Conservation (phyloP, 2,888 invertebrate genomes). For the Fragum sueziense region DNA sequence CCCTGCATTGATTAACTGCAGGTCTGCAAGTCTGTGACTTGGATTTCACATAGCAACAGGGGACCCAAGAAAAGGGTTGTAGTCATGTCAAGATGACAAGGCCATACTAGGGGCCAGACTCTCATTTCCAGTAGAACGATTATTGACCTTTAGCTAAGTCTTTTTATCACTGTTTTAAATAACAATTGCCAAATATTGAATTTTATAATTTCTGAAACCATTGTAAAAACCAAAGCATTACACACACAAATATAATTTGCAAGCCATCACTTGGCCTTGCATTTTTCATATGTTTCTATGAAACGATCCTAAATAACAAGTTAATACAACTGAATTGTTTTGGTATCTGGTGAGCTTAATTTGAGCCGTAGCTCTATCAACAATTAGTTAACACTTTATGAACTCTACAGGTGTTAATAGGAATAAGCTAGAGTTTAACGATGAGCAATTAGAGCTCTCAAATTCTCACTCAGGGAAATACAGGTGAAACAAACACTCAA, state of each 20-base stretch:
- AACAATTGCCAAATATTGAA: not conserved
- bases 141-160: not conserved
- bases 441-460: not conserved
- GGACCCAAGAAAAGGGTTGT: not conserved
- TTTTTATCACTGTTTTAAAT: not conserved
- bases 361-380: not conserved
- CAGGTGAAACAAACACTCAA: not conserved
- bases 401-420: conserved; percentile 4
- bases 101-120: not conserved
- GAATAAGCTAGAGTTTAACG: not conserved
- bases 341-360: not conserved
- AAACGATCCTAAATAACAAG: not conserved
- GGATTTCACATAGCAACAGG: no score
- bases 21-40: not conserved
- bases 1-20: not conserved
- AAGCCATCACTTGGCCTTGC: not conserved
- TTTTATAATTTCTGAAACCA: no score
- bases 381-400: not conserved
- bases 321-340: not conserved
- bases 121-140: not conserved
- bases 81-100: not conserved
- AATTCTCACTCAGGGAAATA: not conserved
- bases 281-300: not conserved
- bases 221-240: not conserved
- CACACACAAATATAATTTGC: not conserved